Percentiles rank a stretch among this genome's conserved stretches.
These are phyloP conservation scores for Calypte anna DNA, from an alignment of 2,113 vertebrate species.

Conservation along the genomic window DNA sequence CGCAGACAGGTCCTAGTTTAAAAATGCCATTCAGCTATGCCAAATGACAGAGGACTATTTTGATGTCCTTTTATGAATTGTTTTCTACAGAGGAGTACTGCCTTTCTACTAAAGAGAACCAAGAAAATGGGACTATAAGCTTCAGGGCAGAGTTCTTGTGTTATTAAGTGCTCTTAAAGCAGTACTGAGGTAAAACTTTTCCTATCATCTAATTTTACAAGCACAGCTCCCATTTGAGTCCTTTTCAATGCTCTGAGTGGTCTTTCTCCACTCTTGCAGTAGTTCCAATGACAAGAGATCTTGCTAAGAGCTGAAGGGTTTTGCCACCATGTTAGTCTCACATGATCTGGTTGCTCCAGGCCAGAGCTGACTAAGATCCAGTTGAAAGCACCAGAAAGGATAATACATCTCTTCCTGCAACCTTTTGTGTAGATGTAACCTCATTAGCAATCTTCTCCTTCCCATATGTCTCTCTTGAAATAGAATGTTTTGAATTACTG, in stretches of 20 bases:
- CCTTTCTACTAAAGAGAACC: neutral
- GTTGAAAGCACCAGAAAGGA: neutral
- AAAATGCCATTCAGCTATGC: neutral
- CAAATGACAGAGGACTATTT: neutral
- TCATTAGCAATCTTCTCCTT: slow-evolving; percentile 23
- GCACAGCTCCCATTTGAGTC: accelerated
- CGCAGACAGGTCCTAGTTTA: neutral
- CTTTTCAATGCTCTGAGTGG: accelerated
- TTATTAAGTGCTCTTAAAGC: neutral
- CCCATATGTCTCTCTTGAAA: slow-evolving; percentile 40
- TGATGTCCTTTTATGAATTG: neutral
- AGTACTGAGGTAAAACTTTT: neutral
- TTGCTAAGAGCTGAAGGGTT: neutral
- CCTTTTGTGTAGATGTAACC: neutral
- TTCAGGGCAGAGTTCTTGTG: neutral
- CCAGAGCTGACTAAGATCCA: neutral
- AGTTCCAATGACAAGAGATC: neutral
- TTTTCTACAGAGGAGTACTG: neutral
- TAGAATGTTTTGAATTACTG: slow-evolving; percentile 34
- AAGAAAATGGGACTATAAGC: neutral
- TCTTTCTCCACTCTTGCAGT: neutral
- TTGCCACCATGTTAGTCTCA: neutral
- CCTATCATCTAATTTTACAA: neutral
- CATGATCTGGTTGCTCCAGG: neutral
- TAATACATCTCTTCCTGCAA: neutral